Evolutionary conservation across 2,113 vertebrate genomes (phyloP).

Genomic region (Heteronetta atricapilla): DNA sequence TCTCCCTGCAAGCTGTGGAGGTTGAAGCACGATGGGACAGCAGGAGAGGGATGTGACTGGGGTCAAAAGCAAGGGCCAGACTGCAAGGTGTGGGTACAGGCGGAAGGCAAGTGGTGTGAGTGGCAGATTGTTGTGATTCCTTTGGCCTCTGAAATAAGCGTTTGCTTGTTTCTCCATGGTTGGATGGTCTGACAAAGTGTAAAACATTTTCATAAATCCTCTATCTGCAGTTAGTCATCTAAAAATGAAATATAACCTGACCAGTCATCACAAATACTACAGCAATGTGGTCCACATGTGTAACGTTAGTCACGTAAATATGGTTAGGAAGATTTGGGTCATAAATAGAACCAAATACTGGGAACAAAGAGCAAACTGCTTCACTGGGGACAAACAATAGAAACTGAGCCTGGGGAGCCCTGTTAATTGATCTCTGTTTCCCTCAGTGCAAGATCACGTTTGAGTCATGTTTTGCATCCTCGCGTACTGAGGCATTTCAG

Average conservation of each 20-base stretch:
- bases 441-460: background rate
- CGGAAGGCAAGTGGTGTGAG: background rate
- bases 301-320: background rate
- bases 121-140: background rate
- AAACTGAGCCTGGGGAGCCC: background rate
- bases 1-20: background rate
- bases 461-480: background rate
- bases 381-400: background rate
- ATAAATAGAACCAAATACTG: no score
- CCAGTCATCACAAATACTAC: background rate
- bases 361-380: background rate
- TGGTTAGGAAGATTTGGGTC: background rate
- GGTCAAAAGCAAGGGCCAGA: background rate
- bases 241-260: background rate
- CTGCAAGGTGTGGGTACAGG: background rate
- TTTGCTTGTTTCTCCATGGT: background rate
- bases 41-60: background rate
- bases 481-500: background rate
- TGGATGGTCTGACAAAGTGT: background rate
- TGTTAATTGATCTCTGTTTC: fast-evolving
- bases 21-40: background rate
- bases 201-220: constrained; percentile 5
- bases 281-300: background rate
- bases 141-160: background rate
- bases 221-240: constrained; percentile 33